Evolutionary conservation across 23 tunicate genomes (phyloP).

Genomic region (Halocynthia roretzi): DNA sequence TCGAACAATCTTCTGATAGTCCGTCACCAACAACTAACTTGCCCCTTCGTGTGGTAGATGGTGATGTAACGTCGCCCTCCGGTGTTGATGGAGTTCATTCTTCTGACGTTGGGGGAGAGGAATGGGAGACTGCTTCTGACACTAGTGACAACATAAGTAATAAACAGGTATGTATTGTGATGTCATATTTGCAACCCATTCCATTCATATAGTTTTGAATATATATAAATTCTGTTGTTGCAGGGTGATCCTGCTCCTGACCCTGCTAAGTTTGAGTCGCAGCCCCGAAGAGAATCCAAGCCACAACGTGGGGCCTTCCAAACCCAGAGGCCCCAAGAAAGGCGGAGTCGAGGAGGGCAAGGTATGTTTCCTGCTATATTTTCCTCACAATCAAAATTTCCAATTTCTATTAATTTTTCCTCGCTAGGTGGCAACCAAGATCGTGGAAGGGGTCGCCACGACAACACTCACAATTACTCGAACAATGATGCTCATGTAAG

Average conservation of each 20-base stretch:
- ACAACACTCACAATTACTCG: slow-evolving; percentile 1
- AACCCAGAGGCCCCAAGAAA: slow-evolving; percentile 12
- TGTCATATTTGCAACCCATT: too few species aligned
- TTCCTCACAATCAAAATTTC: background rate
- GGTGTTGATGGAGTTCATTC: slow-evolving; percentile 19
- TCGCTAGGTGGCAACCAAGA: too few species aligned
- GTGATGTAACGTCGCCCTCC: slow-evolving; percentile 1
- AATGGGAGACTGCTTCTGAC: slow-evolving; percentile 92
- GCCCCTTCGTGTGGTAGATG: slow-evolving; percentile 6
- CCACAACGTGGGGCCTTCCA: slow-evolving; percentile 33
- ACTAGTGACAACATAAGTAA: slow-evolving; percentile 17
- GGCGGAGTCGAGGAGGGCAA: slow-evolving; percentile 35
- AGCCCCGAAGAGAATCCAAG: slow-evolving; percentile 15
- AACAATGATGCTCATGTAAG: background rate
- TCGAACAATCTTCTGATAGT: background rate
- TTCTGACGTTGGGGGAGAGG: slow-evolving; percentile 54
- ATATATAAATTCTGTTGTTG: too few species aligned
- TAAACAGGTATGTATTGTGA: too few species aligned
- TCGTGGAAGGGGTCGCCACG: background rate
- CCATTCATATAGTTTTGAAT: too few species aligned
- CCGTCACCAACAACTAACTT: slow-evolving; percentile 5
- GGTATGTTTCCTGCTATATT: background rate
- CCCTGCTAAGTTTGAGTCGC: background rate
- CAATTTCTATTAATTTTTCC: background rate
- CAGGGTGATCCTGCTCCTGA: background rate